These are phyloP conservation scores for Hepsetus odoe DNA, from an alignment of 2,113 vertebrate genomes.

Conservation along the genomic window DNA sequence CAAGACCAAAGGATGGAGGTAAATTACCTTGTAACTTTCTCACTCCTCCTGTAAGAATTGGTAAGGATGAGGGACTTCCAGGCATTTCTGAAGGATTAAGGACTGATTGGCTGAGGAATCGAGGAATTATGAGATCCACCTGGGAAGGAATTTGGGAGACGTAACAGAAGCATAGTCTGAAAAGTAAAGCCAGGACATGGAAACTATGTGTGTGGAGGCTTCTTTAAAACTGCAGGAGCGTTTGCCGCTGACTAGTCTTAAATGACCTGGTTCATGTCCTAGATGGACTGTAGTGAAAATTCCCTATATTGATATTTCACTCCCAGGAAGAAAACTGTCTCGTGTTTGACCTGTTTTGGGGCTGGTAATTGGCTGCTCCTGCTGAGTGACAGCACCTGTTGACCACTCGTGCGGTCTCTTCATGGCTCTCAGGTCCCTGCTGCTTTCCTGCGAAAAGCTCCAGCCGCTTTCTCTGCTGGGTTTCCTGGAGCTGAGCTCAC, in stretches of 20 bases:
- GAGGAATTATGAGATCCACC: no score
- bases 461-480: background rate
- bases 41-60: no score
- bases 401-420: slow-evolving; percentile 22
- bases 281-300: background rate
- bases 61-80: no score
- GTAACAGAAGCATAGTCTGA: background rate
- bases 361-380: slow-evolving; percentile 14
- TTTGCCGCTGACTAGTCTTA: background rate
- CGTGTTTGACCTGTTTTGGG: background rate
- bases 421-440: slow-evolving; percentile 8
- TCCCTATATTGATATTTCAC: background rate
- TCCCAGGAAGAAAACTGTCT: background rate
- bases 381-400: slow-evolving; percentile 41
- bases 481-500: background rate
- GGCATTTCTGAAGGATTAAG: no score
- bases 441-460: background rate
- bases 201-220: background rate
- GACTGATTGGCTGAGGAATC: no score
- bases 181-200: background rate
- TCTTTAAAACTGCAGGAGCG: background rate
- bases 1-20: no score
- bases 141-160: background rate
- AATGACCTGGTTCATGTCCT: background rate
- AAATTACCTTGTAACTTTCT: no score